Evolutionary conservation across 2,888 invertebrate species (phyloP).

Genomic region (Rapana venosa): DNA sequence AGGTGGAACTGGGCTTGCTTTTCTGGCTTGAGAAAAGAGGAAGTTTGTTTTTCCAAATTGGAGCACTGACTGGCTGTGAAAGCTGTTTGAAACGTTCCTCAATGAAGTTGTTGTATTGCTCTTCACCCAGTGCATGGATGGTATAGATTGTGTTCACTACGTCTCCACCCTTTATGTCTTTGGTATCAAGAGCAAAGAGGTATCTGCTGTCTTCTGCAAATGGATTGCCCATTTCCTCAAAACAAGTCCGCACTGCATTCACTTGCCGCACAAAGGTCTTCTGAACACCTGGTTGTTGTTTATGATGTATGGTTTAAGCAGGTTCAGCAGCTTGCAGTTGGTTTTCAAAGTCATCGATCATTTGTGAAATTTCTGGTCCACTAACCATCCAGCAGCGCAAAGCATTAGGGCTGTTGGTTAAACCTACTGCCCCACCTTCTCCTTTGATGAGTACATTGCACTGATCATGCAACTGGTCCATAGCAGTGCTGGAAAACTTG

Average conservation of each 20-base stretch:
- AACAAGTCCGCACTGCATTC: not conserved
- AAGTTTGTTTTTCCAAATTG: constrained; percentile 32
- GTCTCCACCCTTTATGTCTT: not conserved
- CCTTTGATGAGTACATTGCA: constrained; percentile 51
- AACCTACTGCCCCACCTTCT: constrained; percentile 50
- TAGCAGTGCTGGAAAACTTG: constrained; percentile 46
- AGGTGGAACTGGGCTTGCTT: not conserved
- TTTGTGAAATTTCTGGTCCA: not conserved
- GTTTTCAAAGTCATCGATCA: not conserved
- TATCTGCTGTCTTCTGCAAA: constrained; percentile 39
- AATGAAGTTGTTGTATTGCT: constrained; percentile 34
- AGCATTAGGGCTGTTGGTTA: constrained; percentile 50
- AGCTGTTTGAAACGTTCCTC: not conserved
- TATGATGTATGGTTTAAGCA: not conserved
- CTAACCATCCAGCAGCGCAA: not conserved
- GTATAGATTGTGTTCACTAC: constrained; percentile 15
- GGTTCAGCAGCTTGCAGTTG: not conserved
- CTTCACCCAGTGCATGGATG: not conserved
- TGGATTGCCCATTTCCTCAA: constrained; percentile 38
- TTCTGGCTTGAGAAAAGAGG: constrained; percentile 21
- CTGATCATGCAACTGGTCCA: constrained; percentile 56
- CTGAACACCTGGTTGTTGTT: constrained; percentile 20
- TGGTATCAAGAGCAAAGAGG: constrained; percentile 37
- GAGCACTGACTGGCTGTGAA: constrained; percentile 22
- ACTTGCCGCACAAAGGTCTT: not conserved